Base-by-base conservation (phyloP, 1,140 invertebrate species). In the Kradibia gibbosae region DNA sequence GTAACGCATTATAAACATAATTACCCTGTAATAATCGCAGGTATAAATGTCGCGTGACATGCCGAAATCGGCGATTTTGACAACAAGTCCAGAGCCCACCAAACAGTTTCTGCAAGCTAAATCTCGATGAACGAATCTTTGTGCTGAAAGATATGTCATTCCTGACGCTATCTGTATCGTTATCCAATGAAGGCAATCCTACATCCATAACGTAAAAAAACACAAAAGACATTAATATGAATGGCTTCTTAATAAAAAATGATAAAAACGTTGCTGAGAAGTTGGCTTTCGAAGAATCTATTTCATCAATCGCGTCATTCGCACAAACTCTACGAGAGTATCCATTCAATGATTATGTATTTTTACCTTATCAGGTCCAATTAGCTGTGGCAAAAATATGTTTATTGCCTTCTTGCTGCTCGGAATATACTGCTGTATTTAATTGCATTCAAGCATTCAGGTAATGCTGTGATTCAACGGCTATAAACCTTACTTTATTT, bases 61-160 rank as follows among this genome's bases (percentile, higher is more conserved):
- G 25, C 97, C 97, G 88, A 98, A 98, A 89, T 98, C 97, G 0
- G 97, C 96, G 76, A 97, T 97, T 92, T 98, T 98, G 0, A 98
- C 96, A 0, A 93, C 90, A 4, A 97, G 92, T 70, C 94, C 94
- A 2, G 93, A 92, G 5, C 96, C 96, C 2, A 99, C 96, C 0
- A 98, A 91, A 87, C 97, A 97, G 90, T 99, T 99, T 82, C 97
- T 93, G 73, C 97, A 97, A 0, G 97, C 97, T 36, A 99, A 89
- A 89, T 99, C 98, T 78, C 97, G 92, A 90, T 99, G 98, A 1
- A 98, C 97, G 89, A 98, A 98, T 86, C 96, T 94, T 85, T 97
- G 96, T 1, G 93, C 94, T 3, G 96, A 95, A 7, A 99, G 92
- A 88, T 98, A 98, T 75, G 95, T 93, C 97, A 98, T 98, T 0